phyloP scores from a whole-genome alignment of 2,888 invertebrate genomes.

The Pollenia labialis region DNA sequence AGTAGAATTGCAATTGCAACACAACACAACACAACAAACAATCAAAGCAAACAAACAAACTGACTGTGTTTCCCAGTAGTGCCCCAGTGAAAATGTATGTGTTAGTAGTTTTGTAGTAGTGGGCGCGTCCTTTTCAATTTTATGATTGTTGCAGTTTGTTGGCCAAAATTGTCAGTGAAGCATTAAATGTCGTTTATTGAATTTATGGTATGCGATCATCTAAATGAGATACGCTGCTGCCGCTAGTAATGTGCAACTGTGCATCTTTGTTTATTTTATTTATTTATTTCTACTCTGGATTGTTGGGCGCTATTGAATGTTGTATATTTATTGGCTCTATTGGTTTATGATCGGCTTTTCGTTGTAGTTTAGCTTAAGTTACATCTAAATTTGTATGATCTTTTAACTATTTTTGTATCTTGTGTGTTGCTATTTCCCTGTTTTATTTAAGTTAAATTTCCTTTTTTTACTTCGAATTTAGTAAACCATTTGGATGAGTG shows the following conservation, averaged over 20 bases:
- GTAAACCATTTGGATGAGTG: slow-evolving; percentile 55
- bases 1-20: slow-evolving; percentile 55
- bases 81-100: background rate
- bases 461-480: background rate
- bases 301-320: slow-evolving; percentile 48
- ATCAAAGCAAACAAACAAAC: background rate
- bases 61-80: slow-evolving; percentile 21
- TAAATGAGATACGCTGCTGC: slow-evolving; percentile 69
- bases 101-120: slow-evolving; percentile 50
- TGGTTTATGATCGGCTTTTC: slow-evolving; percentile 72
- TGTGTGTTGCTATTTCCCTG: slow-evolving; percentile 42
- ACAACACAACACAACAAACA: slow-evolving; percentile 11
- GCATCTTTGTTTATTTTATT: slow-evolving; percentile 67
- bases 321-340: slow-evolving; percentile 69
- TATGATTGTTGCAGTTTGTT: slow-evolving; percentile 72
- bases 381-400: slow-evolving; percentile 75
- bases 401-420: slow-evolving; percentile 39
- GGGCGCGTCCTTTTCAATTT: slow-evolving; percentile 74
- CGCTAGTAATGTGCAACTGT: slow-evolving; percentile 62
- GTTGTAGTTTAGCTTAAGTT: slow-evolving; percentile 69
- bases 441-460: slow-evolving; percentile 31
- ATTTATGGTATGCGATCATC: slow-evolving; percentile 76
- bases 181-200: slow-evolving; percentile 75
- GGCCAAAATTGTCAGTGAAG: slow-evolving; percentile 74
- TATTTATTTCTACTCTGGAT: slow-evolving; percentile 35